Evolutionary conservation across 1,140 invertebrate genomes (phyloP), one percentile per base, ranked within the genome.

Genomic region (Euwallacea fornicatus): DNA sequence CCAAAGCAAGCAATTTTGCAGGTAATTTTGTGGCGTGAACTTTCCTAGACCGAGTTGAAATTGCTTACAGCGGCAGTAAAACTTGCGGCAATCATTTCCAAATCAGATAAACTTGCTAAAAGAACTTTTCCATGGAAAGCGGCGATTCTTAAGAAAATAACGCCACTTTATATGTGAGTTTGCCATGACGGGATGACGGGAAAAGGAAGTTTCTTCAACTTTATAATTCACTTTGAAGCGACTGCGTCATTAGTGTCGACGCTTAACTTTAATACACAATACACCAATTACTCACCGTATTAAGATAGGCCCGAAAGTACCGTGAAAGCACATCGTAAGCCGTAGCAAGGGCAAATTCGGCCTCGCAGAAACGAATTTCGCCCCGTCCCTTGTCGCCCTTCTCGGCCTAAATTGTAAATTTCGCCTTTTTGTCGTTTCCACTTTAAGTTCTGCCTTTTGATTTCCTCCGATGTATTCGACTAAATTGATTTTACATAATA

Each of bases 361-460:
- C n/a, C 15, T 60, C 2, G 21, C 15, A 8, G 42, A 60, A 60
- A 60, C 41, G 42, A 33, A 60, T 60, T 60, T 56, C 8, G 11
- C 13, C 42, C 33, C 41, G n/a, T 11, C 58, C 58, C 58, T 33
- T 60, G 58, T 60, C 9, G 58, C 58, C 13, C n/a, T n/a, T 21
- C 7, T 33, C 42, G 7, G 7, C 11, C 15, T 21, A 60, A 60
- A 60, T 60, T 60, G 58, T 41, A n/a, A 60, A 60, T 60, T 60
- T 60, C 33, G 41, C 10, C 41, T 10, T 42, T 10, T 42, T 10
- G 9, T 60, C 42, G 13, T 60, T 41, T 42, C 58, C 58, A 60
- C 58, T 60, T 60, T 41, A 42, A 11, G 42, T 60, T 60, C 41
- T 13, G 58, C 10, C 58, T 21, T 60, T 60, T 60, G 58, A 60